Evolutionary conservation across 2,888 invertebrate genomes (phyloP).

Genomic region (Cyrtodaria siliqua): DNA sequence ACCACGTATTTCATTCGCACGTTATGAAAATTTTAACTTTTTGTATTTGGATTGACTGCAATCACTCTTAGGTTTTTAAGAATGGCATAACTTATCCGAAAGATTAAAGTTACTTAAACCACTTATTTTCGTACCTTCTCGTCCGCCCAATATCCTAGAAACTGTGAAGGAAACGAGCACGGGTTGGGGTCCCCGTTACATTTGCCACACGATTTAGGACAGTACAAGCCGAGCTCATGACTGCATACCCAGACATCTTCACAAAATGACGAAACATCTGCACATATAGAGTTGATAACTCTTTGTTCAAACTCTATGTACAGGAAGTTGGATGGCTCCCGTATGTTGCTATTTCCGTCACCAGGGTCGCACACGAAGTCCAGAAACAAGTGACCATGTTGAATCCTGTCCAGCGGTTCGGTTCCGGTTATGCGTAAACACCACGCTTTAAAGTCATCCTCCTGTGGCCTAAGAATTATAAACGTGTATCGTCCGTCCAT

Average conservation of each 20-base stretch:
- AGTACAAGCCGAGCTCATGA: constrained; percentile 48
- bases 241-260: constrained; percentile 67
- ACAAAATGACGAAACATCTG: constrained; percentile 74
- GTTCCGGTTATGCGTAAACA: constrained; percentile 71
- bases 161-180: constrained; percentile 73
- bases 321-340: constrained; percentile 58
- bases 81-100: too few relatives aligned
- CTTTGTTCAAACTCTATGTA: constrained; percentile 58
- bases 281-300: constrained; percentile 70
- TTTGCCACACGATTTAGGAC: constrained; percentile 61
- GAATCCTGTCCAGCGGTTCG: constrained; percentile 53
- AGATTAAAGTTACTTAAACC: too few relatives aligned
- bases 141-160: constrained; percentile 71
- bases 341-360: constrained; percentile 57
- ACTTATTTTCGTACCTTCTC: constrained; percentile 51
- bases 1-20: too few relatives aligned
- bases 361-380: constrained; percentile 77
- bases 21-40: too few relatives aligned
- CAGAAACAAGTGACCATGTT: constrained; percentile 71
- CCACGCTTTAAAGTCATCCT: constrained; percentile 58
- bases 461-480: constrained; percentile 64
- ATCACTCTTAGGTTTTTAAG: too few relatives aligned
- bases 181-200: constrained; percentile 68
- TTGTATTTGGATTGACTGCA: too few relatives aligned
- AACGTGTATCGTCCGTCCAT: constrained; percentile 69